A percentile compares a stretch with the other conserved stretches of the same genome.
These are phyloP conservation scores for Merodon equestris DNA, from an alignment of 2,888 invertebrate genomes.

Conservation along the genomic window DNA sequence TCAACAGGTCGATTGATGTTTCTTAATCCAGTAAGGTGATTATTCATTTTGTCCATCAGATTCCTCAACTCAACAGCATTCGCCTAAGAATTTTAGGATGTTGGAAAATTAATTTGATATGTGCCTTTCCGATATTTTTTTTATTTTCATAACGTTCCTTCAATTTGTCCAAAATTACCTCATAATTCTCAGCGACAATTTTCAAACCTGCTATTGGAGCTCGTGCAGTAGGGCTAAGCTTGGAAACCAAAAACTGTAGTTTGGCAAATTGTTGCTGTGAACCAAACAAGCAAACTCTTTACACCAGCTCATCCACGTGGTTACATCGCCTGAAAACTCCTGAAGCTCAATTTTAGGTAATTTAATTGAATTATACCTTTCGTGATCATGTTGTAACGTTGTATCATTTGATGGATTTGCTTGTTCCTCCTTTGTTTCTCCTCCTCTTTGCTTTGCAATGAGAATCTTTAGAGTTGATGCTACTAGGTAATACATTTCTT, in stretches of 20 bases:
- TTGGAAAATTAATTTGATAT: conserved; percentile 43
- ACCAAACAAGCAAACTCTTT: conserved; percentile 42
- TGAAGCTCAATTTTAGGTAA: conserved; percentile 51
- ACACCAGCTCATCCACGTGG: conserved; percentile 56
- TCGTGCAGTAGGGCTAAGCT: conserved; percentile 35
- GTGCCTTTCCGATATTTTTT: conserved; percentile 46
- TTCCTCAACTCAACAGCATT: conserved; percentile 49
- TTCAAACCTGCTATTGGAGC: conserved; percentile 40
- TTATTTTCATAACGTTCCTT: conserved; percentile 52
- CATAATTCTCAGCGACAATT: conserved; percentile 50
- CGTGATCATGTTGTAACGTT: conserved; percentile 5
- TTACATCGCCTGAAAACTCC: conserved; percentile 52
- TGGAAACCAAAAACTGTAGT: conserved; percentile 32
- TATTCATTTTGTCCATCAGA: conserved; percentile 55
- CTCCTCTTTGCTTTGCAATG: conserved; percentile 27
- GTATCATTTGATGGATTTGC: background rate
- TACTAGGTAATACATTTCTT: conserved; percentile 39
- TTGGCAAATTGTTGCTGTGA: conserved; percentile 39
- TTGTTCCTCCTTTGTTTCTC: too few species aligned
- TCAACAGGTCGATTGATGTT: conserved; percentile 51
- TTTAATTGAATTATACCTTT: conserved; percentile 54
- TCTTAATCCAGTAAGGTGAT: conserved; percentile 42
- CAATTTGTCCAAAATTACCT: conserved; percentile 45
- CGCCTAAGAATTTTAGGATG: conserved; percentile 34
- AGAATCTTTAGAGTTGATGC: conserved; percentile 38